A percentile compares a stretch with the other conserved stretches of the same genome.
phyloP scores from a whole-genome alignment of 1,140 invertebrate genomes.

The Lysiphlebus fabarum region DNA sequence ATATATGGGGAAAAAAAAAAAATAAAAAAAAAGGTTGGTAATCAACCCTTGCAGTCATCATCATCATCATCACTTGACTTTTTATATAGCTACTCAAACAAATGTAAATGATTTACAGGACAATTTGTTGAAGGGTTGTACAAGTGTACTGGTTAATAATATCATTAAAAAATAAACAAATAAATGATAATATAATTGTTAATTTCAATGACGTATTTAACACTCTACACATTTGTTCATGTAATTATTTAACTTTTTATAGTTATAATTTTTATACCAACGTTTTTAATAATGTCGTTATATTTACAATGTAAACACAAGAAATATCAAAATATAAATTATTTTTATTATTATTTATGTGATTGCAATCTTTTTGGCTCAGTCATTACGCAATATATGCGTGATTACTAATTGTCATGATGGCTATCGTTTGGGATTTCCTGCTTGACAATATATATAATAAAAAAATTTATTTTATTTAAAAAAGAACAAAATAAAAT shows the following conservation, averaged over 20 bases:
- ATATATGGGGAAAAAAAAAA: no score
- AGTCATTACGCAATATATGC: slow-evolving; percentile 45
- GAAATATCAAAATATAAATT: neutral
- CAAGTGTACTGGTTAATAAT: slow-evolving; percentile 16
- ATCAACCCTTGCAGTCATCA: no score
- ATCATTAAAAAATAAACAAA: slow-evolving; percentile 8
- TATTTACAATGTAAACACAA: no score
- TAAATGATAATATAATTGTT: neutral
- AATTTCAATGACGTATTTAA: slow-evolving; percentile 13
- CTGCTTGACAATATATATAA: slow-evolving; percentile 18
- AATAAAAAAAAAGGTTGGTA: no score
- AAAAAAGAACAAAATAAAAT: neutral
- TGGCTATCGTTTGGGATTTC: slow-evolving; percentile 42
- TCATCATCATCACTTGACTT: no score
- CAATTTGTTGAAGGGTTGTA: slow-evolving; percentile 24
- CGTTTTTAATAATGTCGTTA: no score
- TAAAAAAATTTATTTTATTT: neutral
- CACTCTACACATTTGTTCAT: slow-evolving; percentile 4
- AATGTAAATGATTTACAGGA: slow-evolving; percentile 31
- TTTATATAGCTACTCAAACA: neutral
- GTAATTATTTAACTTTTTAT: slow-evolving; percentile 6
- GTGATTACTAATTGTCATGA: slow-evolving; percentile 48
- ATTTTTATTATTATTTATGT: neutral
- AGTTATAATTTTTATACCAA: no score
- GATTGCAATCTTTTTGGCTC: slow-evolving; percentile 16